Evolutionary conservation across 2,113 vertebrate genomes (phyloP).

Genomic region (Microcebus murinus): DNA sequence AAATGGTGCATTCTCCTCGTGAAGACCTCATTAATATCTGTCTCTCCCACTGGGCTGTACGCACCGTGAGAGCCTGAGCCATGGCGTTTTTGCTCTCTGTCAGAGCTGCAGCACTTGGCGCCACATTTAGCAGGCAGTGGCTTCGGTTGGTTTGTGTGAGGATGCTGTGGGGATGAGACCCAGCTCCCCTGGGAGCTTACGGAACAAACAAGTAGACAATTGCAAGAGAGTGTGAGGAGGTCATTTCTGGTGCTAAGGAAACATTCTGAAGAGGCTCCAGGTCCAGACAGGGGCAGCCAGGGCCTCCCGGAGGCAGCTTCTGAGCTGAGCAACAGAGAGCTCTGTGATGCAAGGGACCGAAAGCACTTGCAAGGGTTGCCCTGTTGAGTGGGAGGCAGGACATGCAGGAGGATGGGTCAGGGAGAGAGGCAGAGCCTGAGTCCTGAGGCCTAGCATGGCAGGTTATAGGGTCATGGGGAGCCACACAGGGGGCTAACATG

Average conservation of each 20-base stretch:
- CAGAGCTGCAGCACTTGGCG: background rate
- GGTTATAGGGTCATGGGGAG: too few species aligned
- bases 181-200: too few species aligned
- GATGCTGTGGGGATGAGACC: background rate
- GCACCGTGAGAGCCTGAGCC: background rate
- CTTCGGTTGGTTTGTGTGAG: background rate
- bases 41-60: background rate
- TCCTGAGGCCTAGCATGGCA: background rate
- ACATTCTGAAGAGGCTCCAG: background rate
- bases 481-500: accelerated
- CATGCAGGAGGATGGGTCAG: background rate
- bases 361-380: background rate
- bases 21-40: background rate
- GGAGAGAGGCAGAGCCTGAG: background rate
- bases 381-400: background rate
- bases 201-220: background rate
- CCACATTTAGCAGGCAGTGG: background rate
- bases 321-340: background rate
- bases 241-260: background rate
- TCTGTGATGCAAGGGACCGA: background rate
- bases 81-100: background rate
- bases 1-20: background rate
- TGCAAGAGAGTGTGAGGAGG: background rate
- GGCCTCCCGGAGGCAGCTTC: background rate
- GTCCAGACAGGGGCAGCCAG: background rate